Evolutionary conservation across 2,797 vertebrate genomes (phyloP).

Genomic region (Varecia variegata): DNA sequence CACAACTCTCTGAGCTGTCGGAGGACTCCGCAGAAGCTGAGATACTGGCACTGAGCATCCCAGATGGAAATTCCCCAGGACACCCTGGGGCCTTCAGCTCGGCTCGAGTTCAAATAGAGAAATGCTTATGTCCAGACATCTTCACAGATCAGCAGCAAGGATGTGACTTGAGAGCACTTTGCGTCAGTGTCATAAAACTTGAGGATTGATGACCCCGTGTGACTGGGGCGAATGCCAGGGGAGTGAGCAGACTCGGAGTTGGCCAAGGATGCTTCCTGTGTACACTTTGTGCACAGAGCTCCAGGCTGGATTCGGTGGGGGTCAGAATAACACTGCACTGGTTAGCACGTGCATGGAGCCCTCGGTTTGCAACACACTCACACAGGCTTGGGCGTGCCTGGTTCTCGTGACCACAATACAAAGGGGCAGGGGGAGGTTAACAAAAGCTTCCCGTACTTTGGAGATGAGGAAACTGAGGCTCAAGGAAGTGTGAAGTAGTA

Average conservation of each 20-base stretch:
- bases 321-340: neutral
- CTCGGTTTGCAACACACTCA: neutral
- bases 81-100: slow-evolving; percentile 46
- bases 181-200: slow-evolving; percentile 10
- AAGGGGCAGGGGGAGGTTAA: neutral
- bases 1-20: neutral
- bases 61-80: slow-evolving; percentile 71
- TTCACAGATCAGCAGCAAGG: slow-evolving; percentile 45
- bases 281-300: too few species aligned
- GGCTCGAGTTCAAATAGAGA: slow-evolving; percentile 51
- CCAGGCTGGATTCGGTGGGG: neutral
- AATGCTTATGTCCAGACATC: slow-evolving; percentile 41
- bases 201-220: slow-evolving; percentile 50
- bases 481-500: neutral
- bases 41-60: neutral
- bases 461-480: neutral
- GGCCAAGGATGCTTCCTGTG: neutral
- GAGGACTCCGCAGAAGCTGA: neutral
- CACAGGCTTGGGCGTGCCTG: too few species aligned
- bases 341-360: neutral
- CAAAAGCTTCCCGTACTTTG: neutral
- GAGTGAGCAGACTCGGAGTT: neutral
- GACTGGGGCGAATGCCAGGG: slow-evolving; percentile 36
- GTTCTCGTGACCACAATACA: accelerated
- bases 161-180: slow-evolving; percentile 62